Base-by-base conservation (phyloP, 1,140 invertebrate genomes). In the Drosophila mayri region DNA sequence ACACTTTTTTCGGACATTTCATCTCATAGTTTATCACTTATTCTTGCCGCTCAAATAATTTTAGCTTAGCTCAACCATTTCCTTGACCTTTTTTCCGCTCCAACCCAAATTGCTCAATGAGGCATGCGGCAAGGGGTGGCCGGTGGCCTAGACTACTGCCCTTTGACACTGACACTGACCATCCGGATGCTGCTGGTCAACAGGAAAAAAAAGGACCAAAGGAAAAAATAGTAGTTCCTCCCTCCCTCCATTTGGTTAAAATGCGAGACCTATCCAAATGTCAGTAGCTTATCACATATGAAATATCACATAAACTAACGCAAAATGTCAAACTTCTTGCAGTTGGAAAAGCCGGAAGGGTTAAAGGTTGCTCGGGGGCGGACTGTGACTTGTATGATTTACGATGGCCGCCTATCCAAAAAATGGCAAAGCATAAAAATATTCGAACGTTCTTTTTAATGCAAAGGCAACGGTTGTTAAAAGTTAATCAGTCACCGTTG, bases 261-360 rank as follows among this genome's bases (percentile, higher is more conserved):
- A 35, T 43, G 40, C 54, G 38, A 44, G 55, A 43, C 49, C 32
- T 37, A 62, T 74, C 73, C 41, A 77, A 84, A 81, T 88, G 85
- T 72, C 76, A 80, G 64, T 79, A 62, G 78, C 80, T 84, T 90
- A 88, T 88, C 84, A 84, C 66, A 84, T 81, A 81, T 83, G 84
- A 84, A 88, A 88, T 88, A 88, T 88, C 84, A 72, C 84, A 80
- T 88, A 88, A 90, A 90, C 84, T 88, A 86, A 86, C 60, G 83
- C 82, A 87, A 87, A 88, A 90, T 88, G 84, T 90, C 85, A 88
- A 80, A 79, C 70, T 81, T 80, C 70, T 75, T 80, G 81, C 81
- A 68, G 74, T 61, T 46, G 32, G 32, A 35, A 35, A 8, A 41
- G 63, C 40, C 28, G 43, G 76, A 84, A 85, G 83, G 82, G 82